Evolutionary conservation across 2,888 invertebrate species (phyloP).

Genomic region (Xylota sylvarum): DNA sequence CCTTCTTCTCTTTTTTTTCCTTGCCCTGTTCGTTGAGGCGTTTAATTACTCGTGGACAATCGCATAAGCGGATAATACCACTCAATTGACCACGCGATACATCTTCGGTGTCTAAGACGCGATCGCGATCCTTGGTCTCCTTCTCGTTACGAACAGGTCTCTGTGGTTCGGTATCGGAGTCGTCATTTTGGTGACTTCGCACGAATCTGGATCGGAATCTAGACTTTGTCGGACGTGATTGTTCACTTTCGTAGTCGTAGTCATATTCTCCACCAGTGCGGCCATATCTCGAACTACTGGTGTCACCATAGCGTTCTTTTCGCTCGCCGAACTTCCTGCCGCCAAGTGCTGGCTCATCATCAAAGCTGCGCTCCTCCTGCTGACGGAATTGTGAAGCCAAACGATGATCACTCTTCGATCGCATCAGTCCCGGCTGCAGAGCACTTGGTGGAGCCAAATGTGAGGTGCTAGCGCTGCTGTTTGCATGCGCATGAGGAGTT

Average conservation of each 20-base stretch:
- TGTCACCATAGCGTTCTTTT: slow-evolving; percentile 85
- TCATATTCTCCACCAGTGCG: slow-evolving; percentile 87
- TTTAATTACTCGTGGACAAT: slow-evolving; percentile 95
- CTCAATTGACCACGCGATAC: slow-evolving; percentile 94
- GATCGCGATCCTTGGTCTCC: slow-evolving; percentile 88
- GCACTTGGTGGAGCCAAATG: slow-evolving; percentile 87
- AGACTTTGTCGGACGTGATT: slow-evolving; percentile 87
- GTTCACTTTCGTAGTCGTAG: slow-evolving; percentile 89
- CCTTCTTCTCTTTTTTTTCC: slow-evolving; percentile 91
- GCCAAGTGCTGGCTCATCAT: slow-evolving; percentile 89
- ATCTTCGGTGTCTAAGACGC: slow-evolving; percentile 94
- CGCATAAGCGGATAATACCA: slow-evolving; percentile 94
- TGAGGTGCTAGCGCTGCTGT: slow-evolving; percentile 85
- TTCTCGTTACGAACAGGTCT: slow-evolving; percentile 88
- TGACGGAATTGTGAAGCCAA: slow-evolving; percentile 95
- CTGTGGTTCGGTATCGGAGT: slow-evolving; percentile 90
- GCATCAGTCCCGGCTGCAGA: slow-evolving; percentile 92
- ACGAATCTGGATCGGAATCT: slow-evolving; percentile 91
- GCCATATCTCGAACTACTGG: slow-evolving; percentile 84
- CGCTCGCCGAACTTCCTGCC: slow-evolving; percentile 93
- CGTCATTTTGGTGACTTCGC: slow-evolving; percentile 90
- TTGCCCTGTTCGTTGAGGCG: slow-evolving; percentile 93
- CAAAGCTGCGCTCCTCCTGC: slow-evolving; percentile 92
- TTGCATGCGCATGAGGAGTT: slow-evolving; percentile 86
- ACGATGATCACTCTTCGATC: slow-evolving; percentile 97